Evolutionary conservation across 1,140 invertebrate species (phyloP), one percentile per base, ranked within the genome.

Genomic region (Drosophila pachea): DNA sequence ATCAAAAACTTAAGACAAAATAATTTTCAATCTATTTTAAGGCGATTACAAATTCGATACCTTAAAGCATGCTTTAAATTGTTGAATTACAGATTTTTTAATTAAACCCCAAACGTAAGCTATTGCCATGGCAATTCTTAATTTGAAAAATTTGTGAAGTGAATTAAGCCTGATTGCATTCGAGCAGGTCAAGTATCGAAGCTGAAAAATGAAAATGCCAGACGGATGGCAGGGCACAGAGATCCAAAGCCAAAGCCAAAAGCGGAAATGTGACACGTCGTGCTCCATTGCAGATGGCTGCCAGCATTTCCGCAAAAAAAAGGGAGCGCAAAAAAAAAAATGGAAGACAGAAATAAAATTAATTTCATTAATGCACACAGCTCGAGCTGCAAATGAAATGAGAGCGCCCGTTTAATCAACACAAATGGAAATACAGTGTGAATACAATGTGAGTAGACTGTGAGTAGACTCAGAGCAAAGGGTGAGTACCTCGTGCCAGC

Each of bases 321-420:
- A 7, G 22, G 22, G 4, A 7, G 14, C 4, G 8, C 5, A 6
- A 12, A 43, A 6, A 43, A 7, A 16, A 43, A 43, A 43, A 43
- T 43, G n/a, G 12, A 43, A 43, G 7, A 43, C 9, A n/a, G 14
- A 43, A 42, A 42, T 42, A 42, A 42, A 86, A 86, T 86, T 86
- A 86, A 86, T 86, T 86, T 86, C 81, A 86, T 86, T 86, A 86
- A 86, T 86, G 81, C 69, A 79, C 61, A 62, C 66, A 42, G 59
- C 77, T 63, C 22, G 22, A 71, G 56, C 59, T 53, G 62, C 74
- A 76, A 79, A 58, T 47, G 64, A 67, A 72, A 54, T 52, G 43
- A 67, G 61, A 58, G 52, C 69, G 63, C 9, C 40, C 69, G 35
- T 84, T 84, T 84, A 84, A 79, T 63, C 74, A 75, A 64, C 65